phyloP scores from a whole-genome alignment of 2,888 invertebrate species.

The Palloptera scutellata region DNA sequence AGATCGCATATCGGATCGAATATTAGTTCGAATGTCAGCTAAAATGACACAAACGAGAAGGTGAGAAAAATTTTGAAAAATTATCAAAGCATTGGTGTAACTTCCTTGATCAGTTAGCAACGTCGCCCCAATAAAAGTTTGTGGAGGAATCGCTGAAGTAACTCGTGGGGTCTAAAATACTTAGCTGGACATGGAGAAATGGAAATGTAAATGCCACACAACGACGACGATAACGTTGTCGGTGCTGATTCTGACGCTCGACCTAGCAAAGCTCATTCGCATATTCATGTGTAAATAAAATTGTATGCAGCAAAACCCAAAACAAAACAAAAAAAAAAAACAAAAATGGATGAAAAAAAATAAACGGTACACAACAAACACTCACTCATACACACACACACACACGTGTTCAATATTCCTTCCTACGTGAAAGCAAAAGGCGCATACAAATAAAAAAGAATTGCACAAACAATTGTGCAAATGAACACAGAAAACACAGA shows the following conservation, averaged over 20 bases:
- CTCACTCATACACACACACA: background rate
- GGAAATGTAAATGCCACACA: background rate
- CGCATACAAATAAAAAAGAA: background rate
- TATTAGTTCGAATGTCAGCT: too few species aligned
- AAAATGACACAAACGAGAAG: too few species aligned
- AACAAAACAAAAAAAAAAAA: constrained; percentile 2
- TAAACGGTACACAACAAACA: constrained; percentile 2
- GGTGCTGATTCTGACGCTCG: background rate
- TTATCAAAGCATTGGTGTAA: too few species aligned
- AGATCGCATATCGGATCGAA: too few species aligned
- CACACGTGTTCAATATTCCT: background rate
- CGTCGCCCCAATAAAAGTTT: too few species aligned
- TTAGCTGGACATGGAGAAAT: background rate
- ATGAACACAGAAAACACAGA: background rate
- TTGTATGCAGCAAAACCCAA: background rate
- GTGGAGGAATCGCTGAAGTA: too few species aligned
- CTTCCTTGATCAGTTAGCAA: too few species aligned
- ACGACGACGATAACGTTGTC: background rate
- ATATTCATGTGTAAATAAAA: constrained; percentile 6
- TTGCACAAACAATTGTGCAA: constrained; percentile 19
- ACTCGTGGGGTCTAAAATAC: too few species aligned
- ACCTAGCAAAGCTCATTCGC: background rate
- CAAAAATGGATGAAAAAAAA: background rate
- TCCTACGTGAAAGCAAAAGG: background rate
- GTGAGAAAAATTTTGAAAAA: too few species aligned